These are phyloP conservation scores for Colletes collaris DNA, from an alignment of 2,888 invertebrate species.

Conservation along the genomic window DNA sequence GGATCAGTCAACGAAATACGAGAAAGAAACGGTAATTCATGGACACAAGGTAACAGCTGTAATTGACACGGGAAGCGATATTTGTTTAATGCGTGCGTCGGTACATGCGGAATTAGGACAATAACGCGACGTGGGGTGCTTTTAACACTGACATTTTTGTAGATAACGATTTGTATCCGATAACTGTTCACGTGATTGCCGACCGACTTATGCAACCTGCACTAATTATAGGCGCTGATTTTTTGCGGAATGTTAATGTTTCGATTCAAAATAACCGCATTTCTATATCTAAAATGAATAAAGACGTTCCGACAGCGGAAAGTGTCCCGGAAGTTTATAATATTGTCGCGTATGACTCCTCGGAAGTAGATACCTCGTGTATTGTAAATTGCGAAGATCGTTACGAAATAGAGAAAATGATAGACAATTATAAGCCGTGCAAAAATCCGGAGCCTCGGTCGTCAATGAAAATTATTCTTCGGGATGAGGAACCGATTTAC, in stretches of 20 bases:
- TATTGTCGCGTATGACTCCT: conserved; percentile 7
- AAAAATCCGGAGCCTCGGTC: not conserved
- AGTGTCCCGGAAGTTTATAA: not conserved
- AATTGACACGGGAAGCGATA: conserved; percentile 27
- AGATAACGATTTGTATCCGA: conserved; percentile 2
- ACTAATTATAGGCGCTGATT: conserved; percentile 7
- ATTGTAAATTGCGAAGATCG: no score
- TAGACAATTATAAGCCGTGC: not conserved
- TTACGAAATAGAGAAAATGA: no score
- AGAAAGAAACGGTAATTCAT: not conserved
- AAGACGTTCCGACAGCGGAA: conserved; percentile 42
- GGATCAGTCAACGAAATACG: not conserved
- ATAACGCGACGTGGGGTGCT: not conserved
- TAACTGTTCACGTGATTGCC: not conserved
- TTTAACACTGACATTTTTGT: conserved; percentile 3
- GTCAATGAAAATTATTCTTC: not conserved
- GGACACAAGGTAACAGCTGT: conserved; percentile 7
- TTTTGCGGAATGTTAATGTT: conserved; percentile 5
- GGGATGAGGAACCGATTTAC: not conserved
- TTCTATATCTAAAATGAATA: conserved; percentile 64
- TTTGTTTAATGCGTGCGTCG: conserved; percentile 39
- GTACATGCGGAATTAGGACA: conserved; percentile 38
- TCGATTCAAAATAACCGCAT: not conserved
- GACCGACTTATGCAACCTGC: conserved; percentile 6
- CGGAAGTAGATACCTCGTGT: not conserved